A percentile compares a stretch with the other conserved stretches of the same genome.
phyloP scores from a whole-genome alignment of 2,113 vertebrate species.

The Nanorana parkeri region DNA sequence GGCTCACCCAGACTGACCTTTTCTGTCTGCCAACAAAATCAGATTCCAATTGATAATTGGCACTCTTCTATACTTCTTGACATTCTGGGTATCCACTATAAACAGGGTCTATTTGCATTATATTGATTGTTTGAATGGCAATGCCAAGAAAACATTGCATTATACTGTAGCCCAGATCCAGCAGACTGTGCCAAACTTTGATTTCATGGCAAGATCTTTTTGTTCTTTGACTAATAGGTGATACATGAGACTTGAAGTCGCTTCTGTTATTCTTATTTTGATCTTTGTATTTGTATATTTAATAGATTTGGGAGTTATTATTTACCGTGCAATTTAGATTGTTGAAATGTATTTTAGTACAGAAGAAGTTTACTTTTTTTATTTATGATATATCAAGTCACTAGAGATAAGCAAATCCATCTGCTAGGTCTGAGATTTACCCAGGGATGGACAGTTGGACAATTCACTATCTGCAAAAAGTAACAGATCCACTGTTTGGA shows the following conservation, averaged over 20 bases:
- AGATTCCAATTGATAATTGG: constrained; percentile 6
- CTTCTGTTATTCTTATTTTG: neutral
- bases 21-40: neutral
- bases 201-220: constrained; percentile 28
- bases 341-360: too few species aligned
- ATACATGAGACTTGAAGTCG: neutral
- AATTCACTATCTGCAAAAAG: too few species aligned
- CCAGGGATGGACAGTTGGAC: too few species aligned
- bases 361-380: too few species aligned
- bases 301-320: neutral
- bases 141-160: constrained; percentile 15
- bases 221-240: neutral
- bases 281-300: neutral
- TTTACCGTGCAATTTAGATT: too few species aligned
- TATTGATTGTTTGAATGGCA: constrained; percentile 3
- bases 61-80: neutral
- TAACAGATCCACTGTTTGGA: too few species aligned
- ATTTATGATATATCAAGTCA: too few species aligned
- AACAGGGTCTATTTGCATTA: neutral
- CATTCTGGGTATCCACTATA: neutral
- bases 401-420: too few species aligned
- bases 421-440: too few species aligned
- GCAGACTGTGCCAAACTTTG: neutral
- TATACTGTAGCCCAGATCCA: neutral
- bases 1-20: neutral